Percentiles rank a stretch among this genome's conserved stretches.
phyloP scores from a whole-genome alignment of 2,888 invertebrate species.

The Lasius platythorax region DNA sequence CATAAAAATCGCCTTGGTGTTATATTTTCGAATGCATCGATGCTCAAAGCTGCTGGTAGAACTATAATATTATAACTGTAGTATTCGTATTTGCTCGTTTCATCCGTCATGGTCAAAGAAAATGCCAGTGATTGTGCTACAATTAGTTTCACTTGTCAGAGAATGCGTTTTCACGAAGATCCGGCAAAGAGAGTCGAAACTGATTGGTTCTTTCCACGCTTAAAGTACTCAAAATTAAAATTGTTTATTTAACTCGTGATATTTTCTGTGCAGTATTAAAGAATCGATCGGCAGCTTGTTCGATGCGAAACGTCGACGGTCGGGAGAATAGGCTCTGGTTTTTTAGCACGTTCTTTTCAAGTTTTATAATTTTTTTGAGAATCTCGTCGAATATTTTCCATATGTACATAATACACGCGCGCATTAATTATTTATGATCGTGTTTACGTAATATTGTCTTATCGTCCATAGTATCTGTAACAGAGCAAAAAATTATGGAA shows the following conservation, averaged over 20 bases:
- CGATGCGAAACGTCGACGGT: neutral
- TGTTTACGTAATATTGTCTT: slow-evolving; percentile 40
- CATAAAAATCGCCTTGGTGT: slow-evolving; percentile 70
- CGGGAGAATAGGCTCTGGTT: neutral
- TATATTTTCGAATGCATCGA: slow-evolving; percentile 65
- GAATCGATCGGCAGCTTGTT: neutral
- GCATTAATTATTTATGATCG: slow-evolving; percentile 58
- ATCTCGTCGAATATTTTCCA: slow-evolving; percentile 64
- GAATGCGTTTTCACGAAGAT: neutral
- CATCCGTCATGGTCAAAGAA: slow-evolving; percentile 46
- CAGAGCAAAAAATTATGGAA: neutral
- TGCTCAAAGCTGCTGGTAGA: slow-evolving; percentile 70
- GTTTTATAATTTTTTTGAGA: slow-evolving; percentile 65
- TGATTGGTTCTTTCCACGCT: neutral
- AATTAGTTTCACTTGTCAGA: slow-evolving; percentile 31
- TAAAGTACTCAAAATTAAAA: neutral
- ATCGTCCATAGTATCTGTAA: slow-evolving; percentile 2
- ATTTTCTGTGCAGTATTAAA: slow-evolving; percentile 5
- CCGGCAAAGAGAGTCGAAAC: neutral
- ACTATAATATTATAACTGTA: slow-evolving; percentile 37
- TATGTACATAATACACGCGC: slow-evolving; percentile 58
- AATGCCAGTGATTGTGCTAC: slow-evolving; percentile 54
- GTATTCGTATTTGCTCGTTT: slow-evolving; percentile 66
- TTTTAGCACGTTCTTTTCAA: slow-evolving; percentile 43
- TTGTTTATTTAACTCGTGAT: neutral